Percentiles rank a stretch among this genome's conserved stretches.
Evolutionary conservation across 30 jellyfish, hydroid and myxozoan genomes (phyloP).

Genomic region (Calvadosia cruxmelitensis): DNA sequence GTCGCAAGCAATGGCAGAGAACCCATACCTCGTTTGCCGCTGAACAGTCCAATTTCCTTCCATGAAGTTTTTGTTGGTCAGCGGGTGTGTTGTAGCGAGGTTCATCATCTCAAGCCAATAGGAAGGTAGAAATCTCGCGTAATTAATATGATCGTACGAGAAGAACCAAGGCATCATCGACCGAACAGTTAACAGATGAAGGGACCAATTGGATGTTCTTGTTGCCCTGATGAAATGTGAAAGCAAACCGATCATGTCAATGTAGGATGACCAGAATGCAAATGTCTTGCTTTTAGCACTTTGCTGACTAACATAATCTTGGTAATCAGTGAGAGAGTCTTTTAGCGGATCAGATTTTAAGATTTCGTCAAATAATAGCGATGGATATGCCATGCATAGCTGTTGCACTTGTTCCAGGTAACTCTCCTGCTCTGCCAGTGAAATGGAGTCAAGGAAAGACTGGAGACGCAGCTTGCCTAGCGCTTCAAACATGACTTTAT

Average conservation of each 20-base stretch:
- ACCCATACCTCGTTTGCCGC: too few species aligned
- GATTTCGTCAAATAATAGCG: too few species aligned
- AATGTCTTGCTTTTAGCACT: too few species aligned
- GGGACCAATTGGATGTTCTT: slow-evolving; percentile 37
- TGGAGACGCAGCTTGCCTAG: neutral
- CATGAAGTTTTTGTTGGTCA: too few species aligned
- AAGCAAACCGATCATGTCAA: slow-evolving; percentile 38
- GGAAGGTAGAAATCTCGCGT: slow-evolving; percentile 35
- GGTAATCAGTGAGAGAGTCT: too few species aligned
- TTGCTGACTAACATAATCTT: too few species aligned
- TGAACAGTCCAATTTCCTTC: too few species aligned
- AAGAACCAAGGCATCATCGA: slow-evolving; percentile 57
- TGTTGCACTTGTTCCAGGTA: too few species aligned
- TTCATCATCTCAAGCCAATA: slow-evolving; percentile 31
- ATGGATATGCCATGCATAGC: too few species aligned
- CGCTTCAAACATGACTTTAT: slow-evolving; percentile 5
- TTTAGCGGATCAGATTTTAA: too few species aligned
- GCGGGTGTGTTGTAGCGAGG: too few species aligned
- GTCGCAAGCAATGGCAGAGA: too few species aligned
- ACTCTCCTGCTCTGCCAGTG: neutral
- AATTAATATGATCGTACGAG: slow-evolving; percentile 27
- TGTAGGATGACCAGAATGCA: slow-evolving; percentile 37
- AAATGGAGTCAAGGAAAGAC: neutral
- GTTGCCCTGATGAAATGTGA: slow-evolving; percentile 34
- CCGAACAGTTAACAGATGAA: slow-evolving; percentile 38